Evolutionary conservation across 2,113 vertebrate species (phyloP).

Genomic region (Hippolais icterina): DNA sequence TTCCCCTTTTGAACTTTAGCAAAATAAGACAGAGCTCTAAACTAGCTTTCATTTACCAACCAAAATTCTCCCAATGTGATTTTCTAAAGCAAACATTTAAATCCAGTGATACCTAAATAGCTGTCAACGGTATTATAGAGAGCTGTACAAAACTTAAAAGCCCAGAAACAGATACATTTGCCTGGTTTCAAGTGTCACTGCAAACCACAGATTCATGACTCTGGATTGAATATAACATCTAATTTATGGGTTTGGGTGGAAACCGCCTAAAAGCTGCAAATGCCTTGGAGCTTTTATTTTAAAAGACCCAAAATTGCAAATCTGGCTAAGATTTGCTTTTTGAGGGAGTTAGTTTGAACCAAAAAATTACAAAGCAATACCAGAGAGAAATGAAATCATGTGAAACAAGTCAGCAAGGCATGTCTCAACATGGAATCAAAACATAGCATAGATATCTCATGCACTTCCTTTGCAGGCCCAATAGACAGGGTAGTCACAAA

Average conservation of each 20-base stretch:
- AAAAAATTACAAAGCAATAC: neutral
- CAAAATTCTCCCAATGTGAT: conserved; percentile 51
- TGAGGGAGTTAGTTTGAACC: neutral
- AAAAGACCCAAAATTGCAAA: conserved; percentile 46
- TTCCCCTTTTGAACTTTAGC: conserved; percentile 47
- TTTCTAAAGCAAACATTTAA: conserved; percentile 60
- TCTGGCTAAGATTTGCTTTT: conserved; percentile 52
- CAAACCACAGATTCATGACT: conserved; percentile 41
- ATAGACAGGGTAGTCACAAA: neutral
- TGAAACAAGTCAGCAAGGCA: neutral
- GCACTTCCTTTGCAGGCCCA: neutral
- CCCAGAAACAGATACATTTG: conserved; percentile 49
- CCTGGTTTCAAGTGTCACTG: conserved; percentile 40
- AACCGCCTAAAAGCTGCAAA: conserved; percentile 48
- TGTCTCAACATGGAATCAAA: neutral
- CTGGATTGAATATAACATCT: conserved; percentile 20
- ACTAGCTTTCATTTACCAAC: conserved; percentile 40
- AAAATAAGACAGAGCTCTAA: conserved; percentile 28
- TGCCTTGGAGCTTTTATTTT: conserved; percentile 48
- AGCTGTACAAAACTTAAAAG: conserved; percentile 38
- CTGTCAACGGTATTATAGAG: conserved; percentile 14
- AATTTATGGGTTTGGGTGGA: conserved; percentile 51
- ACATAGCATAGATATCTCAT: neutral
- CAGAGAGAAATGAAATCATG: neutral
- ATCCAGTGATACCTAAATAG: conserved; percentile 52